A percentile compares a stretch with the other conserved stretches of the same genome.
Conservation (phyloP, 2,888 invertebrate species). For the Lysandra bellargus region DNA sequence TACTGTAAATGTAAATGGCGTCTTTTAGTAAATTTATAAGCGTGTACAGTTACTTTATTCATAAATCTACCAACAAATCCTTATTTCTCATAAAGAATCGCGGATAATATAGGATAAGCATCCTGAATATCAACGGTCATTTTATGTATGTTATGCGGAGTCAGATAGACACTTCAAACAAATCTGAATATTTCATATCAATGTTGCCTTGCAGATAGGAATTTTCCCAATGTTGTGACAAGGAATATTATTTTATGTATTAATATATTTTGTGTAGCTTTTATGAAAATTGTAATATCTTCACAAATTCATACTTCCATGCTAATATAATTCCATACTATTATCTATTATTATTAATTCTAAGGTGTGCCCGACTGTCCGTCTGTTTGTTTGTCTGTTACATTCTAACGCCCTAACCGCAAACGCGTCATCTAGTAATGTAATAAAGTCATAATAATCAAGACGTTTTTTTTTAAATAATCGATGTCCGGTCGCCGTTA, state of each 20-base stretch:
- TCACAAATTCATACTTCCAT: no score
- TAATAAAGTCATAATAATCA: no score
- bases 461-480: constrained; percentile 55
- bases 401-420: no score
- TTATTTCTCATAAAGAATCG: not conserved
- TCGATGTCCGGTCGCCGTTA: constrained; percentile 45
- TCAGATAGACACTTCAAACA: not conserved
- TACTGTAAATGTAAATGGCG: no score
- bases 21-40: no score
- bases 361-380: no score
- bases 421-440: no score
- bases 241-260: not conserved
- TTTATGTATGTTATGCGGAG: constrained; percentile 1
- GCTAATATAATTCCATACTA: no score
- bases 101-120: not conserved
- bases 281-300: no score
- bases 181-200: constrained; percentile 19
- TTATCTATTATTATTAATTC: no score
- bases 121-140: not conserved
- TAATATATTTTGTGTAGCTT: no score
- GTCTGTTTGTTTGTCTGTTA: no score
- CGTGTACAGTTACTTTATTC: not conserved
- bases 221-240: not conserved
- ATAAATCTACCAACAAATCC: not conserved
- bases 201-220: not conserved